A percentile compares a stretch with the other conserved stretches of the same genome.
phyloP scores from a whole-genome alignment of 2,797 vertebrate genomes.

The Carduelis carduelis region DNA sequence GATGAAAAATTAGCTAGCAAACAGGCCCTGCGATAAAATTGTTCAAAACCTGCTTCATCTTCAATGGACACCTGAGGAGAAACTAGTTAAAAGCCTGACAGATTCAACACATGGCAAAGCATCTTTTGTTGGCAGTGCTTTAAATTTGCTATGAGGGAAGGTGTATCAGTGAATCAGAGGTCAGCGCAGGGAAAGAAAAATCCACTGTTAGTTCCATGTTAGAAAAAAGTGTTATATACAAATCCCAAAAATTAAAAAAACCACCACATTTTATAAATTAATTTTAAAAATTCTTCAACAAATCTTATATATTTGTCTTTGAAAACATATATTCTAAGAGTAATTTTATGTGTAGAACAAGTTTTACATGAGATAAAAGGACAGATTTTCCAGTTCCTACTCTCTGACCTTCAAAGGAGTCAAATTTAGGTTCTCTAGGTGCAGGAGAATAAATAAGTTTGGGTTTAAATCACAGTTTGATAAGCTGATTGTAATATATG shows the following conservation, averaged over 20 bases:
- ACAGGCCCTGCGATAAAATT: constrained; percentile 31
- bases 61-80: constrained; percentile 61
- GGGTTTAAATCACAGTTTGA: background rate
- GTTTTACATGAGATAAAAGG: background rate
- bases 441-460: background rate
- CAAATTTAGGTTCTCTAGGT: background rate
- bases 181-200: background rate
- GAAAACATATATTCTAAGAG: background rate
- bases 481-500: background rate
- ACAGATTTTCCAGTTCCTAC: background rate
- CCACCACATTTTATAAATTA: background rate
- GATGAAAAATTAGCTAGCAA: constrained; percentile 59
- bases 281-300: background rate
- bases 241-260: background rate
- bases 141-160: constrained; percentile 49
- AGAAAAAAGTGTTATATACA: background rate
- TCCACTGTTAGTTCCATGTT: background rate
- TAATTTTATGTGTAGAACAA: background rate
- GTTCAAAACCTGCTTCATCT: constrained; percentile 66
- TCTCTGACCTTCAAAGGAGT: background rate
- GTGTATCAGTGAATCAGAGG: background rate
- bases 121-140: constrained; percentile 52
- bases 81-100: constrained; percentile 69
- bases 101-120: constrained; percentile 47
- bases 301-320: background rate